Evolutionary conservation across 2,113 vertebrate genomes (phyloP), one percentile per base, ranked within the genome.

Genomic region (Podarcis cretensis): DNA sequence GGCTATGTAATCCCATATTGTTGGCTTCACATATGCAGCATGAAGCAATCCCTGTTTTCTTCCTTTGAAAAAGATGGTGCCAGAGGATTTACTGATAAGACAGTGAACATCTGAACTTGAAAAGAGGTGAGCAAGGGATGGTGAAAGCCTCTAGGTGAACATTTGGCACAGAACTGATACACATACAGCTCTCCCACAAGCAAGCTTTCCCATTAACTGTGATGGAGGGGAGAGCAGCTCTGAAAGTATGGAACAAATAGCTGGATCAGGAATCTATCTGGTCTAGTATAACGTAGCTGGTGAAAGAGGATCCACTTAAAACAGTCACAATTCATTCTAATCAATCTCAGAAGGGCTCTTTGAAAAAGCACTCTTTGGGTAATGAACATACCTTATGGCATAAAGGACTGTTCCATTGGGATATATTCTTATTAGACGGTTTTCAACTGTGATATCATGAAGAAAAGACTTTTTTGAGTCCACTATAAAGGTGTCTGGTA

Each of bases 391-490:
- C 98, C 98, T 97, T 82, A 99, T 94, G 0, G 98, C 98, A 87
- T 98, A 99, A 74, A 99, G 96, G 75, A 98, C 98, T 4, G 98
- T 99, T 92, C 98, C 98, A 2, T 99, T 99, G 83, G 98, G 98
- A 84, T 98, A 98, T 96, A 98, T 98, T 92, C 98, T 97, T 93
- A 98, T 98, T 9, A 98, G 97, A 90, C 97, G 96, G 96, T 99
- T 99, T 93, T 98, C 98, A 91, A 99, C 98, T 18, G 98, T 98
- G 95, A 98, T 97, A 95, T 99, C 98, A 87, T 98, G 98, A 91
- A 98, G 98, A 94, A 99, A 99, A 87, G 98, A 98, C 92, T 96
- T 98, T 94, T 99, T 98, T 85, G 98, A 99, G 95, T 99, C 98
- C 35, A 98, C 98, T 87, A 98, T 98, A 81, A 99, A 99, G 1